phyloP scores from a whole-genome alignment of 1,140 invertebrate species.

The Macrosteles quadrilineatus region DNA sequence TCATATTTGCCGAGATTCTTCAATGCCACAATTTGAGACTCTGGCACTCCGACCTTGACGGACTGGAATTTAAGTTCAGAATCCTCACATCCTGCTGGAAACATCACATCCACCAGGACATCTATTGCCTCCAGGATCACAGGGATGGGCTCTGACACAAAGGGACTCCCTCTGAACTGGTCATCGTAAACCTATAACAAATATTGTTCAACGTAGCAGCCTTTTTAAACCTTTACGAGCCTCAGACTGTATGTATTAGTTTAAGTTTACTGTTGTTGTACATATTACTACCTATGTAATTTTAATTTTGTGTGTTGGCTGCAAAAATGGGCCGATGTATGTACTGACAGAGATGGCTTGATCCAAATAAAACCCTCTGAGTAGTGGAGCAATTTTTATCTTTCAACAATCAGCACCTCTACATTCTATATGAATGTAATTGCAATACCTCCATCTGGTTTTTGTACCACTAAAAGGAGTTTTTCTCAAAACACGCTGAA shows the following conservation, averaged over 20 bases:
- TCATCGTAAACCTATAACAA: slow-evolving; percentile 3
- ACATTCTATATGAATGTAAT: too few relatives aligned
- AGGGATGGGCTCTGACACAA: neutral
- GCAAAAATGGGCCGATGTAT: too few relatives aligned
- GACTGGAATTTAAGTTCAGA: neutral
- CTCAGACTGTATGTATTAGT: neutral
- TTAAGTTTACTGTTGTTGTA: neutral
- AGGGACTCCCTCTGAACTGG: neutral
- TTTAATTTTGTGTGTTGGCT: too few relatives aligned
- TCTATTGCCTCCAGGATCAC: neutral
- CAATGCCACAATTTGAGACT: neutral
- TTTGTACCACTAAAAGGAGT: too few relatives aligned
- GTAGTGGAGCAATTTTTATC: too few relatives aligned
- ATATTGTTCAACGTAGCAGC: neutral
- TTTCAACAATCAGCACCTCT: too few relatives aligned
- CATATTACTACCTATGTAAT: too few relatives aligned
- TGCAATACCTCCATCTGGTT: too few relatives aligned
- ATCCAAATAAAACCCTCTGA: too few relatives aligned
- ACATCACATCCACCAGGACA: slow-evolving; percentile 7
- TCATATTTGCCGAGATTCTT: slow-evolving; percentile 12
- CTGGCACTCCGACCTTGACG: neutral
- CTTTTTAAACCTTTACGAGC: too few relatives aligned
- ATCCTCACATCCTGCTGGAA: neutral
- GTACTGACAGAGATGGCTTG: too few relatives aligned
- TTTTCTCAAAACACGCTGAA: too few relatives aligned